phyloP scores from a whole-genome alignment of 92 coral and sea anemone species.

The Epizoanthus ramosus region DNA sequence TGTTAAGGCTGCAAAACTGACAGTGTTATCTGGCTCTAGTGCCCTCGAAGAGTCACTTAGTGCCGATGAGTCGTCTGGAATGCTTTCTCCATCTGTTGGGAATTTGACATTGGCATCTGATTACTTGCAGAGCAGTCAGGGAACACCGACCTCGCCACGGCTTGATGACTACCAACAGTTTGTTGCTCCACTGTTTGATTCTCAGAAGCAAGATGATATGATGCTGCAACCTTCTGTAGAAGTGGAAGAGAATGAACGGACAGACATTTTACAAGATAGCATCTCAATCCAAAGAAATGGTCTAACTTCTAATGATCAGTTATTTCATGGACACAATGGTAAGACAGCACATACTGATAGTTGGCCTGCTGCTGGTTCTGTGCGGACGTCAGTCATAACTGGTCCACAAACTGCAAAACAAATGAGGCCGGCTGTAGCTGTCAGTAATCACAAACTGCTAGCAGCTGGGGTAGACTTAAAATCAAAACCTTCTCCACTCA shows the following conservation, averaged over 20 bases:
- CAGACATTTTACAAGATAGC: constrained; percentile 43
- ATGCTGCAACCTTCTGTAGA: constrained; percentile 62
- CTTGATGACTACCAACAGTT: constrained; percentile 79
- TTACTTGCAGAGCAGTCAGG: constrained; percentile 76
- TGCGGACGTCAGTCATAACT: constrained; percentile 76
- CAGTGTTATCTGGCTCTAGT: constrained; percentile 55
- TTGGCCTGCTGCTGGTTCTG: constrained; percentile 51
- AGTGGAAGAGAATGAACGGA: constrained; percentile 56
- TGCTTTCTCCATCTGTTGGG: constrained; percentile 63
- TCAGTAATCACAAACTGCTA: constrained; percentile 25
- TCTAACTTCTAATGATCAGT: constrained; percentile 53
- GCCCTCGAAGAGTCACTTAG: constrained; percentile 69
- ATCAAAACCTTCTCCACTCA: constrained; percentile 66
- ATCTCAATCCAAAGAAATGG: constrained; percentile 66
- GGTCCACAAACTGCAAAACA: constrained; percentile 58
- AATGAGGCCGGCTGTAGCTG: constrained; percentile 28
- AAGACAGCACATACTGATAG: constrained; percentile 47
- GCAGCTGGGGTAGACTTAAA: constrained; percentile 31
- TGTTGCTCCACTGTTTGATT: constrained; percentile 76
- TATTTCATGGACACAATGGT: constrained; percentile 52
- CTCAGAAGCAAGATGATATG: constrained; percentile 71
- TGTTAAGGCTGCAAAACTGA: constrained; percentile 54
- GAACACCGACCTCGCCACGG: constrained; percentile 68
- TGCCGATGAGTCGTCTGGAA: constrained; percentile 69
- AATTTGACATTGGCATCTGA: constrained; percentile 73